Conservation (phyloP, 92 coral and sea anemone genomes). For the Heliopora coerulea region DNA sequence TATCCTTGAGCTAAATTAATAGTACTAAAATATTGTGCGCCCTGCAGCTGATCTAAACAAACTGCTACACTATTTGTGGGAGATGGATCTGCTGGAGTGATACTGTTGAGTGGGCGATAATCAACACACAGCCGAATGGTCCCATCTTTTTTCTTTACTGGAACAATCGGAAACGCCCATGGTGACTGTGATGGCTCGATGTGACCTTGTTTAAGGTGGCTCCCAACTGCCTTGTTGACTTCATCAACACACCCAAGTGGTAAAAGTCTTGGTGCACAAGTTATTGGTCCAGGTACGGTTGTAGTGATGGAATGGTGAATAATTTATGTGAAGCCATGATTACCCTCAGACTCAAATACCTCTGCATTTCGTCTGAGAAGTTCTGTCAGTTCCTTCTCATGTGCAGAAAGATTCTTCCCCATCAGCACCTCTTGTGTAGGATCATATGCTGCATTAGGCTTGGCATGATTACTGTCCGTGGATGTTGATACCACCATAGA, state of each 20-base stretch:
- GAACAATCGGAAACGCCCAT: conserved; percentile 42
- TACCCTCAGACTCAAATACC: conserved; percentile 42
- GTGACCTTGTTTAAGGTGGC: conserved; percentile 33
- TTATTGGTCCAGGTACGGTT: conserved; percentile 35
- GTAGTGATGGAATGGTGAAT: conserved; percentile 35
- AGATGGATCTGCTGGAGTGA: conserved; percentile 39
- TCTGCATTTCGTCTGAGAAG: conserved; percentile 30
- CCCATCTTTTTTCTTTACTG: conserved; percentile 43
- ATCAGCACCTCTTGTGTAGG: conserved; percentile 18
- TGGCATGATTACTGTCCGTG: background rate
- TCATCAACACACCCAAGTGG: conserved; percentile 53
- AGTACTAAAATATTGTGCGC: conserved; percentile 24
- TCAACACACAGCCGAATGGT: conserved; percentile 5
- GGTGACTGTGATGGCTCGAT: conserved; percentile 47
- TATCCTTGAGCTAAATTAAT: conserved; percentile 31
- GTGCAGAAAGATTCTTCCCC: conserved; percentile 18
- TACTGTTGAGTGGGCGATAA: conserved; percentile 21
- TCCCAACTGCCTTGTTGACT: conserved; percentile 47
- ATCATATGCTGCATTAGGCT: background rate
- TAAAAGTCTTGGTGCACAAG: conserved; percentile 46
- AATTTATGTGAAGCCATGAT: conserved; percentile 43
- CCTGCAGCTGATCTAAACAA: conserved; percentile 37
- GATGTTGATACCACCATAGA: background rate
- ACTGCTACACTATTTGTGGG: conserved; percentile 28
- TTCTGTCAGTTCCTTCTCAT: conserved; percentile 4